phyloP scores from a whole-genome alignment of 2,113 vertebrate genomes.

The Polypterus bichir region DNA sequence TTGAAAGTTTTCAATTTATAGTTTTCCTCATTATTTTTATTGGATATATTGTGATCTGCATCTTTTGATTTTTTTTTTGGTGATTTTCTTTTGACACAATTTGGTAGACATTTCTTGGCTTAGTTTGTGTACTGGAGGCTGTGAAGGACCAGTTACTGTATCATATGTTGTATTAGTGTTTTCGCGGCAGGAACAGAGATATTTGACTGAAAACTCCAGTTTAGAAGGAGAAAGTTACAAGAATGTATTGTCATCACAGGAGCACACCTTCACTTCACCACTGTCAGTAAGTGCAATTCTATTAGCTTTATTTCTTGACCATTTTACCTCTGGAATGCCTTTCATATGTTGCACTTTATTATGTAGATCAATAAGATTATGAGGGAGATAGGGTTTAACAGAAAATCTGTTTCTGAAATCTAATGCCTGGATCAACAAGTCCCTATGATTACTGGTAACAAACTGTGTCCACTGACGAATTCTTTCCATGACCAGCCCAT shows the following conservation, averaged over 20 bases:
- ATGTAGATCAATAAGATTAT: conserved; percentile 47
- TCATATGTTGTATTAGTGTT: no score
- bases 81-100: conserved; percentile 6
- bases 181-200: conserved; percentile 41
- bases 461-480: no score
- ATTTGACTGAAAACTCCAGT: conserved; percentile 64
- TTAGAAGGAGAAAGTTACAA: conserved; percentile 54
- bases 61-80: conserved; percentile 4
- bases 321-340: conserved; percentile 48
- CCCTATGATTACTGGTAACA: no score
- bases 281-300: conserved; percentile 23
- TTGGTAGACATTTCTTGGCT: conserved; percentile 10
- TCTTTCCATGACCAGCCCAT: no score
- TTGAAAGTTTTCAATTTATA: background rate
- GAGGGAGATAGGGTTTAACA: conserved; percentile 58
- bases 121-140: no score
- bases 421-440: conserved; percentile 50
- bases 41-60: conserved; percentile 5
- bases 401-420: conserved; percentile 71
- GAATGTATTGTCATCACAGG: conserved; percentile 53
- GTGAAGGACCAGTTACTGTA: no score
- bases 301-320: conserved; percentile 41
- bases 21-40: conserved; percentile 9
- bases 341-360: conserved; percentile 46
- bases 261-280: conserved; percentile 46